Evolutionary conservation across 53 echinoderm and acorn worm genomes (phyloP), one percentile per base, ranked within the genome.

Genomic region (Stichopus horrens): DNA sequence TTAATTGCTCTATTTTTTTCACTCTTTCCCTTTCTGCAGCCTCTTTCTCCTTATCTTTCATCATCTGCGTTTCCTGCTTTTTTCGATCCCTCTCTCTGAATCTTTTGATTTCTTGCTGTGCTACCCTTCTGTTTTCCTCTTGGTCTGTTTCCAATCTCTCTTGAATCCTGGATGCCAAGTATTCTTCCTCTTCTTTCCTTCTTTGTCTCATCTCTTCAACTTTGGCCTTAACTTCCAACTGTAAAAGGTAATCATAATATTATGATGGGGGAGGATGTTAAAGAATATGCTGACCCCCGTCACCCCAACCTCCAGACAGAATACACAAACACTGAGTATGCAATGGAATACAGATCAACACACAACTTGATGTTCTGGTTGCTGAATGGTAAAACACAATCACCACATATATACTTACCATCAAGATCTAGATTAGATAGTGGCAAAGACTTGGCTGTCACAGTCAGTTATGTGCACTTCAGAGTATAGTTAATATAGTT

Each of bases 31-130:
- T 78, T 74, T 92, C 94, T 11, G 91, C 95, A 4, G 92, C 94
- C 57, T 92, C 91, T 67, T 90, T 94, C 9, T 91, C 94, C 73
- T 94, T 92, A 79, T 93, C 95, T 59, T 85, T 95, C 73, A 90
- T 88, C 65, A 90, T 65, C 88, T 89, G 94, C 74, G 93, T 94
- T 74, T 95, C 92, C 73, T 91, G 80, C 88, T 85, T 89, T 9
- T 81, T 86, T 65, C 88, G 88, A 73, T 97, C 97, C 75, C 97
- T 92, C 86, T 97, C 97, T 74, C 85, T 91, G 83, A 95, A 97
- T 86, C 97, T 90, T 11, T 67, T 86, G 66, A 92, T 90, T 21
- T 97, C 95, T 63, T 91, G 91, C 11, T 87, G 88, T 52, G 90
- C 80, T 1, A 57, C 51, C 23, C 83, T 66, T 67, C 89, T 94